Base-by-base conservation (phyloP, 2,888 invertebrate genomes). In the Tachina fera region DNA sequence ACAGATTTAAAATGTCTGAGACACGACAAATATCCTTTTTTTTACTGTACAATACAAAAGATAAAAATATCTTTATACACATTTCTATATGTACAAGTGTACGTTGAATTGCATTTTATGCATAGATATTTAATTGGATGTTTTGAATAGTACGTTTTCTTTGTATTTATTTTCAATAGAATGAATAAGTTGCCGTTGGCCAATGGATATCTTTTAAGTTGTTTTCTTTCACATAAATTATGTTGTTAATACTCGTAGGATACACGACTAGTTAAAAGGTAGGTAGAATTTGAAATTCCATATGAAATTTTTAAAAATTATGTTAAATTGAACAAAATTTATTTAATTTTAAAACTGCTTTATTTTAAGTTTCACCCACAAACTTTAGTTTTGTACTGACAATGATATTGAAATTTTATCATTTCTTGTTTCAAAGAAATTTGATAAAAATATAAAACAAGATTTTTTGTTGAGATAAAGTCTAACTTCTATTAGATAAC, bases 401-500 rank as follows among this genome's bases (percentile, higher is more conserved):
- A 81, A 5, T 16, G 39, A 16, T 43, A 11, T 14, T 41, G 14
- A 80, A 39, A 53, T 43, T 60, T 76, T 63, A 75, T 70, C 68
- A 63, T 10, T 58, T 16, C 19, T n/a, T 51, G 13, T 68, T 61
- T 45, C 1, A 61, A 60, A 60, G 10, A 22, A 49, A 13, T 47
- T 72, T 67, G 74, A 67, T 49, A 67, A 65, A 67, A n/a, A 22
- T 16, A 41, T n/a, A 11, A 61, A 1, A 11, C 16, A 41, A 5
- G 9, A 16, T 19, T 60, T n/a, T 14, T n/a, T 56, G 31, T 53
- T 53, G 39, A 80, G 74, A 80, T 74, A 74, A 81, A 49, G 67
- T 51, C 41, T 41, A 10, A 70, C 39, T 13, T 16, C 39, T 58
- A 58, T 58, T 19, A 13, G 47, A n/a, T 58, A 16, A 10, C 43